Base-by-base conservation (phyloP, 2,888 invertebrate genomes). In the Spodoptera picta region DNA sequence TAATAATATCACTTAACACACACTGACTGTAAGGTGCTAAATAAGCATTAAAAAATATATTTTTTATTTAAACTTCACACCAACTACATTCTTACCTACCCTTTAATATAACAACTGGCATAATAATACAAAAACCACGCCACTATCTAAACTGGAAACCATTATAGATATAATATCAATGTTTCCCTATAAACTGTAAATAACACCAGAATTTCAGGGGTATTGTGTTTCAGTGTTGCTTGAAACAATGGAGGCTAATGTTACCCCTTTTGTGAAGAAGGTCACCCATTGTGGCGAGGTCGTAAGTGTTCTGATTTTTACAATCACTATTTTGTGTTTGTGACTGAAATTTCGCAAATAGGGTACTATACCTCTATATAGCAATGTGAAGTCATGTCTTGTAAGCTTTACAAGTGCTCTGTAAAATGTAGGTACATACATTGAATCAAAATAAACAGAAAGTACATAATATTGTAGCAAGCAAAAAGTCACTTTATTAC, bases 151-250 rank as follows among this genome's bases (percentile, higher is more conserved):
- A 63, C 41, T 52, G 43, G 23, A 44, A 14, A 31, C 23, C 62
- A 52, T 69, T 54, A 58, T 55, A 71, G 71, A 75, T 70, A 71
- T 64, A 75, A 75, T 75, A 71, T 72, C 72, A 75, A 75, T 75
- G 76, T 59, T 63, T 51, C 51, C 58, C 71, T 75, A 58, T 58
- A 55, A 71, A 72, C 55, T 56, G 72, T 72, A 72, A 72, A 75
- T 75, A 72, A 60, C 56, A 46, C 49, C 44, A 24, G 56, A 75
- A 57, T 75, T 72, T 65, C 59, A 60, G 76, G 31, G 56, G 56
- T 59, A 72, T 72, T 72, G 76, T 72, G 52, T 61, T 47, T 42
- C 55, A 47, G 62, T 57, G 61, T 53, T 47, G 61, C 53, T 49
- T 46, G 54, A 75, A 71, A 72, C 72, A 72, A 72, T 72, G 43